Evolutionary conservation across 37 sponge, comb jelly and placozoan genomes (phyloP), one percentile per base, ranked within the genome.

Genomic region (Eunapius fragilis): DNA sequence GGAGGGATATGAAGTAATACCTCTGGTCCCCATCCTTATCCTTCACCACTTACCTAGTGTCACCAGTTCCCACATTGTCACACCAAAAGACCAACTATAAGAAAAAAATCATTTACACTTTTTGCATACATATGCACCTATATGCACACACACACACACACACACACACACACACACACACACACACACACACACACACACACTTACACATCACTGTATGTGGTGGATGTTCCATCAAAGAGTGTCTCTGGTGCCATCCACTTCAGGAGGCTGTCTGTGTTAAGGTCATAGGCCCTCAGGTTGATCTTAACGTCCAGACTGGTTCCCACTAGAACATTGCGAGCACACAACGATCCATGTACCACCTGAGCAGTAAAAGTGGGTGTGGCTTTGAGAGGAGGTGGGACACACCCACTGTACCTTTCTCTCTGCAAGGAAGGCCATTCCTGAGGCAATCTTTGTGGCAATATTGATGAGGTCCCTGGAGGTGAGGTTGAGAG

Each of bases 41-140:
- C 73, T 10, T 72, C 14, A 33, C 0, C 25, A 41, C 79, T 79
- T 50, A 79, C 94, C 94, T 10, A 94, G 70, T 11, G 94, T 94
- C 34, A 94, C 88, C 49, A 94, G 37, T 70, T 94, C 94, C 94
- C 94, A 94, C 70, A 90, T 80, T 14, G 88, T 80, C 12, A 94
- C 88, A 22, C 91, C 94, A 94, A 85, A 92, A 10, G 92, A 84
- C 92, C 92, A 87, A 22, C 91, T 91, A 69, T 3, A 47, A 27
- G 25, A 58, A 0, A 58, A 17, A 19, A 58, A 58, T 58, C 19
- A 58, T 1, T 4, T 10, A 17, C 4, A 69, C 3, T 27, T 23
- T 50, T 24, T 32, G 2, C 31, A 35, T 3, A 72, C 10, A 83
- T 72, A 4, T 72, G 36, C 37, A n/a, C 37, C 71, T 23, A 12